Evolutionary conservation across 92 coral and sea anemone genomes (phyloP), one percentile per base, ranked within the genome.

Genomic region (Phenganax marumi): DNA sequence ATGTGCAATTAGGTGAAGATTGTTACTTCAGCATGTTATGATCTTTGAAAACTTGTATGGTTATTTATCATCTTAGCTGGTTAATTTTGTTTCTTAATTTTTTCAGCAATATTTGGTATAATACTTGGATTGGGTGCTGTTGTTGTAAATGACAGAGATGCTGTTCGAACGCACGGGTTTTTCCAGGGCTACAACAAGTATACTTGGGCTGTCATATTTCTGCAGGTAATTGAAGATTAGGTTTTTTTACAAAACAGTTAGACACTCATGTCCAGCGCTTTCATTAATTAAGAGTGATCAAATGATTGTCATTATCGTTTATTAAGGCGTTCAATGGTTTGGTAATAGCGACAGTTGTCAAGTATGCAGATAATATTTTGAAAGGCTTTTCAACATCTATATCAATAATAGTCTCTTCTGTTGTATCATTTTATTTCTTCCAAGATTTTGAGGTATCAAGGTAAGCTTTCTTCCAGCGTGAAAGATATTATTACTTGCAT

Each of bases 331-430:
- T 96, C 85, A 97, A 97, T 48, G 99, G 99, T 60, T 87, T 96
- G 68, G 96, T 96, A 12, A 91, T 96, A 12, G 99, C 99, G 11
- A 92, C 97, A 13, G 99, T 96, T 26, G 99, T 96, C 53, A 96
- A 96, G 89, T 96, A 96, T 83, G 99, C 99, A 14, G 99, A 96
- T 87, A 96, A 96, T 70, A 96, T 96, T 55, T 89, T 96, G 68
- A 96, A 96, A 80, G 99, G 97, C 0, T 96, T 96, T 88, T 97
- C 99, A 8, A 92, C 99, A 0, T 92, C 99, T 14, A 88, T 96
- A 63, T 96, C 99, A 55, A 96, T 96, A 62, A 91, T 96, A 50
- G 86, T 96, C 8, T 96, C 99, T 0, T 96, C 99, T 0, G 23
- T 89, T 8, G 91, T 96, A 22, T 96, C 99, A 8, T 92, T 82